Base-by-base conservation (phyloP, 1,140 invertebrate genomes). In the Drosophila baimaii region DNA sequence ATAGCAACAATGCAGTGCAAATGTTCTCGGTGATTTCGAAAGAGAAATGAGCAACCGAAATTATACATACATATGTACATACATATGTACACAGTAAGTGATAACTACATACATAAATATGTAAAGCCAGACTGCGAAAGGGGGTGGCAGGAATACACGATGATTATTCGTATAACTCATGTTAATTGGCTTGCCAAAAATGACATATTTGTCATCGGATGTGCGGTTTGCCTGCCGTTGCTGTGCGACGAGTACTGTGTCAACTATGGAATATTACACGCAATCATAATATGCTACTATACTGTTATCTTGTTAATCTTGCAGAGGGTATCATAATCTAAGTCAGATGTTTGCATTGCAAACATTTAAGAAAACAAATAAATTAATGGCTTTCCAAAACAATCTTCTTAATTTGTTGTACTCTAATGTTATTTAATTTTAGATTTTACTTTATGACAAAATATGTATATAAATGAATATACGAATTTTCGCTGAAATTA, bases 171-270 rank as follows among this genome's bases (percentile, higher is more conserved):
- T 31, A 51, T 57, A 64, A 64, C 31, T 75, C 70, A 52, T 51
- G 58, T 75, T 52, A 74, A 74, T 74, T 74, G 70, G 47, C 39
- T 62, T 17, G 58, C 35, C 35, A 52, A 35, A 74, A 47, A 33
- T 33, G 25, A 19, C 33, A 68, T 31, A 66, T 52, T 66, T 68
- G 33, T 65, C 62, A 51, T 49, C 61, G n/a, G 35, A 17, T 59
- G 21, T 29, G 35, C 19, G 33, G 33, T 29, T 63, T 29, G 15
- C 19, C 37, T 19, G 25, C 10, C 25, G 17, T 47, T 23, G 19
- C 7, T 23, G 43, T 17, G 13, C 29, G 27, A 13, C 10, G 10
- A 64, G 12, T 19, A 68, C 15, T 39, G 44, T 44, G 41, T 13
- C 23, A 23, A 39, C 27, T 31, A 8, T 15, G 1, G 5, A 35